Evolutionary conservation across 1,140 invertebrate genomes (phyloP), one percentile per base, ranked within the genome.

Genomic region (Cotesia vestalis): DNA sequence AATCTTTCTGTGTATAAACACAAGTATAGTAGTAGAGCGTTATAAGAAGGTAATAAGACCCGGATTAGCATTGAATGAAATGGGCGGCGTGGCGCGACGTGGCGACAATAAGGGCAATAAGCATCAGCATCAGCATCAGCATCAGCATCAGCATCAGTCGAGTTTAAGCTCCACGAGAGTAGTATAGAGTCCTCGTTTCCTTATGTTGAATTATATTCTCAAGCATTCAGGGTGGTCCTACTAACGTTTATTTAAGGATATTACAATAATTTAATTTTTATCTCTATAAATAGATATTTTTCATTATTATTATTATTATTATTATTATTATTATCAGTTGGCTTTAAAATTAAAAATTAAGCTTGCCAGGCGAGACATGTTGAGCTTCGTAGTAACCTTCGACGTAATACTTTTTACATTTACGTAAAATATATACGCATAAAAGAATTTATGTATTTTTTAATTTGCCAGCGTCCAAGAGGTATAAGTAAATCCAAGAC

Each of bases 51-150:
- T 86, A 87, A 85, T 86, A 86, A 86, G 85, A 86, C 80, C 80
- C 79, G 81, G 80, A 86, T 86, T 87, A 87, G 85, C 85, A 87
- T 87, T 86, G 85, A 87, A 87, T 86, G 83, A 84, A 84, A 81
- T 83, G 81, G 80, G 77, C 84, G 81, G 78, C 76, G 79, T 83
- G 81, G 78, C 76, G 79, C 77, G 78, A 75, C 80, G 75, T 77
- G 79, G 76, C 80, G 76, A 77, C 80, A 78, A 81, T 81, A 83
- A 81, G 81, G 78, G 80, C 72, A 77, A 75, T 75, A 75, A 74
- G 75, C 74, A 74, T 76, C 79, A 79, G 76, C 27, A 27, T 27
- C 27, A 27, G 27, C 27, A 27, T 79, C 67, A 46, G 40, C 74
- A 74, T 76, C 79, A 79, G 76, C 27, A 27, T 27, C 27, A 27